Percentiles rank a stretch among this genome's conserved stretches.
These are phyloP conservation scores for Imbricaverruca yamaguchii DNA, from an alignment of 2,888 invertebrate species.

Conservation along the genomic window DNA sequence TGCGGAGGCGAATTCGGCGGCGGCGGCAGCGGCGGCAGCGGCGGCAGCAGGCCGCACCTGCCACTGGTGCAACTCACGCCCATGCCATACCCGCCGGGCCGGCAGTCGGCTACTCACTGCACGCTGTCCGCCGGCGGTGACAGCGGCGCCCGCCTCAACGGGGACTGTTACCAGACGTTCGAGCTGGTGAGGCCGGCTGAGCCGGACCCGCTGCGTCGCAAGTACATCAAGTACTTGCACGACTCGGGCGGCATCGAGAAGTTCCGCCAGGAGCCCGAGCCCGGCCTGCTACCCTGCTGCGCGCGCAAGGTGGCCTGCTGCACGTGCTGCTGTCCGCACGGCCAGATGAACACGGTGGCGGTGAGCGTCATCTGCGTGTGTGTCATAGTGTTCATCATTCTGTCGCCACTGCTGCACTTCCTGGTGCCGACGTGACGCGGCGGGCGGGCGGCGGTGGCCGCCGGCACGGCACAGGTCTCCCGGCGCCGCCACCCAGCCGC, in stretches of 20 bases:
- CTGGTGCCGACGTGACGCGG: conserved; percentile 31
- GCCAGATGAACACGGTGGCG: conserved; percentile 32
- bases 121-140: conserved; percentile 40
- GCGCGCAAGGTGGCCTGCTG: conserved; percentile 31
- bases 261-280: conserved; percentile 32
- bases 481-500: not conserved
- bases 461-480: not conserved
- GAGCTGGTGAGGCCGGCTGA: not conserved
- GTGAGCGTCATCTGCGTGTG: conserved; percentile 29
- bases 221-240: conserved; percentile 15
- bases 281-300: conserved; percentile 31
- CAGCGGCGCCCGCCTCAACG: conserved; percentile 27
- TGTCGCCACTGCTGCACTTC: conserved; percentile 33
- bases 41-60: not conserved
- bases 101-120: conserved; percentile 56
- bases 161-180: conserved; percentile 25
- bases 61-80: conserved; percentile 9
- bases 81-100: conserved; percentile 46
- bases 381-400: conserved; percentile 32
- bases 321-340: conserved; percentile 31
- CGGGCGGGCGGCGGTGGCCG: not conserved
- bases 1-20: too few species aligned
- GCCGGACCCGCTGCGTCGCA: conserved; percentile 13
- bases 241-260: conserved; percentile 30
- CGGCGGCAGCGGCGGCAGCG: not conserved